phyloP scores from a whole-genome alignment of 2,113 vertebrate genomes.

The Gracilinanus agilis region DNA sequence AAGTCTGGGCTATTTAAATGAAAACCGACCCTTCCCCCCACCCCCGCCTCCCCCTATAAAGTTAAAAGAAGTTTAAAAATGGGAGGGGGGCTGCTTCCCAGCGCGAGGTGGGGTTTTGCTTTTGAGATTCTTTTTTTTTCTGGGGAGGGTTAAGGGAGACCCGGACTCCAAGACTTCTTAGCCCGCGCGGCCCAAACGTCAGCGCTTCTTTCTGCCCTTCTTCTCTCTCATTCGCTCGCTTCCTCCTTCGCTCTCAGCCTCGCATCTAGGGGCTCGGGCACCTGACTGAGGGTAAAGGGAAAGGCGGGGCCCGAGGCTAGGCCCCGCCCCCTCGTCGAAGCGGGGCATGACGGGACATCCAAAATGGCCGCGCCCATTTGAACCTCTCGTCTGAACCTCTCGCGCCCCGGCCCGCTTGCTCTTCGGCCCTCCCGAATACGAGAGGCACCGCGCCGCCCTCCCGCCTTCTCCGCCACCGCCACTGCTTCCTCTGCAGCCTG shows the following conservation, averaged over 20 bases:
- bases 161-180: not conserved
- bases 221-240: not conserved
- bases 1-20: not conserved
- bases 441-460: not conserved
- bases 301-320: not conserved
- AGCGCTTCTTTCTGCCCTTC: not conserved
- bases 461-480: not conserved
- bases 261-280: not conserved
- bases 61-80: not conserved
- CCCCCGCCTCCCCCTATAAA: too few relatives aligned
- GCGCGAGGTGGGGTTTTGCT: not conserved
- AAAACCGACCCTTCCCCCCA: too few relatives aligned
- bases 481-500: slow-evolving; percentile 1
- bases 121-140: not conserved
- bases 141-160: not conserved
- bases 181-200: not conserved
- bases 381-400: slow-evolving; percentile 74
- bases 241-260: not conserved
- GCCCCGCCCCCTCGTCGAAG: slow-evolving; percentile 51
- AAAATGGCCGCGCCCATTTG: slow-evolving; percentile 93
- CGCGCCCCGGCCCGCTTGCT: not conserved
- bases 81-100: not conserved
- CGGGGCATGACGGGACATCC: slow-evolving; percentile 86
- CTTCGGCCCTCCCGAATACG: not conserved
- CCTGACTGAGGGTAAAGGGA: not conserved